phyloP scores from a whole-genome alignment of 35 echinoderm and acorn worm species.

The Apostichopus japonicus region DNA sequence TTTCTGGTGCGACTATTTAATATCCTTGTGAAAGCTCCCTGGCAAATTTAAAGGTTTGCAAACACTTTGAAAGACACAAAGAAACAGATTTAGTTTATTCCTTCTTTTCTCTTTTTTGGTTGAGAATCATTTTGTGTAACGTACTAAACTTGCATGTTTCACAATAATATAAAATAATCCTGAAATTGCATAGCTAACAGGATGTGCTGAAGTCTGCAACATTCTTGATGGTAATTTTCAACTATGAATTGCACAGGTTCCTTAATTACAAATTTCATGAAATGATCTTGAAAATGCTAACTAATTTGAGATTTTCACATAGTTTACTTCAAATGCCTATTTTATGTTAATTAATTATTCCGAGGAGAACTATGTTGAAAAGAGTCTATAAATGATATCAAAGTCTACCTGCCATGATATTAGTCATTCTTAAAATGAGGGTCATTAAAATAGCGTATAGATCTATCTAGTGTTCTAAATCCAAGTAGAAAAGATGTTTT shows the following conservation, averaged over 20 bases:
- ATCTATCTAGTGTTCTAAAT: too few relatives aligned
- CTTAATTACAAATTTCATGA: not conserved
- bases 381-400: too few relatives aligned
- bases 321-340: too few relatives aligned
- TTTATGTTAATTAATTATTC: too few relatives aligned
- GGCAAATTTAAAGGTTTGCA: conserved; percentile 32
- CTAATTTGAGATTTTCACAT: too few relatives aligned
- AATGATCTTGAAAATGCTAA: too few relatives aligned
- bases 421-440: too few relatives aligned
- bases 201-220: not conserved
- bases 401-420: too few relatives aligned
- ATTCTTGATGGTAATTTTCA: not conserved
- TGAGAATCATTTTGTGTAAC: not conserved
- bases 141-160: not conserved
- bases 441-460: too few relatives aligned
- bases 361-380: too few relatives aligned
- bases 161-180: not conserved
- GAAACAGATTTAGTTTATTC: not conserved
- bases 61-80: not conserved
- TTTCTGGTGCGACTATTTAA: not conserved
- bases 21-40: conserved; percentile 21
- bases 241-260: not conserved
- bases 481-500: too few relatives aligned
- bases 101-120: not conserved
- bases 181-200: not conserved